Evolutionary conservation across 1,140 invertebrate species (phyloP).

Genomic region (Ceratina australensis): DNA sequence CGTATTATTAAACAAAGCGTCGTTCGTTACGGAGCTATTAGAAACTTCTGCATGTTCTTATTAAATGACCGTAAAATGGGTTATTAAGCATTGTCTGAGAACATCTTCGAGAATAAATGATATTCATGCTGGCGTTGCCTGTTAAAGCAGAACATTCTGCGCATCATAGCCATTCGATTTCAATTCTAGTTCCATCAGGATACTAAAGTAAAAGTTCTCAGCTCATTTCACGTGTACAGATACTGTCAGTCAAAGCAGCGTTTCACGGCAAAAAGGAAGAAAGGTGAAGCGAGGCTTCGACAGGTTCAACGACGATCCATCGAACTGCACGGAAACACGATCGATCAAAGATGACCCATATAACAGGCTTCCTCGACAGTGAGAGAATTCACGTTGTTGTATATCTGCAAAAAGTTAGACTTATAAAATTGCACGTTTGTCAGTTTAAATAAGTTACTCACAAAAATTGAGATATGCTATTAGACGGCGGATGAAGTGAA

Average conservation of each 20-base stretch:
- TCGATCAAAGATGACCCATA: slow-evolving; percentile 28
- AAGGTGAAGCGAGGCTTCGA: slow-evolving; percentile 17
- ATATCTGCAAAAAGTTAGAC: not conserved
- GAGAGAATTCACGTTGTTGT: slow-evolving; percentile 6
- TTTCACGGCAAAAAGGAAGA: not conserved
- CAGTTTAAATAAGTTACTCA: too few species aligned
- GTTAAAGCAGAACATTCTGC: not conserved
- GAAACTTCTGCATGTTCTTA: too few species aligned
- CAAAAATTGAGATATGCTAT: slow-evolving; percentile 3
- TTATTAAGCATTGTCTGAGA: too few species aligned
- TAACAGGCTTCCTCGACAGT: slow-evolving; percentile 15
- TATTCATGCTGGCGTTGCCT: not conserved
- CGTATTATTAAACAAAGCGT: too few species aligned
- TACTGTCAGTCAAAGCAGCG: not conserved
- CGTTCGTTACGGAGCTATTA: too few species aligned
- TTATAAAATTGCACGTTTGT: too few species aligned
- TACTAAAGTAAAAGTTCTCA: not conserved
- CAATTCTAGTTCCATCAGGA: not conserved
- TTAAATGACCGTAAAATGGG: too few species aligned
- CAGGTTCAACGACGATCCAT: slow-evolving; percentile 11
- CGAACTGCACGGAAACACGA: slow-evolving; percentile 15
- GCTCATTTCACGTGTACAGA: too few species aligned
- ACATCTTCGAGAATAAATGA: not conserved
- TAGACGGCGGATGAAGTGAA: too few species aligned
- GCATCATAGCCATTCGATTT: not conserved